These are phyloP conservation scores for Saturnia pavonia DNA, from an alignment of 2,888 invertebrate genomes.

Conservation along the genomic window DNA sequence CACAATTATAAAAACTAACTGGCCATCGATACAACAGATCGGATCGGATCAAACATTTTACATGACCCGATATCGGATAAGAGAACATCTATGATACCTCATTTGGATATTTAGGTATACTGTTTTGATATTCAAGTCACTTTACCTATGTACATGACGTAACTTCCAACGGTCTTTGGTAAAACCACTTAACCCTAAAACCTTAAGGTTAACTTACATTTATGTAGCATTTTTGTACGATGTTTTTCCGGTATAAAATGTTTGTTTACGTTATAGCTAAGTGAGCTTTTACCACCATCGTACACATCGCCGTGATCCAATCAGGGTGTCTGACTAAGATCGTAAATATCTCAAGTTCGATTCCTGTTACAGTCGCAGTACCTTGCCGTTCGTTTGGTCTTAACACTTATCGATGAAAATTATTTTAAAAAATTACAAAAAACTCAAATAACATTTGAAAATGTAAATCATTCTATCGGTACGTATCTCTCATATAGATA, in stretches of 20 bases:
- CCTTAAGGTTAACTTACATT: neutral
- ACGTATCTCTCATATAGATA: neutral
- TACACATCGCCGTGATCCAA: too few species aligned
- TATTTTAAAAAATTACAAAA: too few species aligned
- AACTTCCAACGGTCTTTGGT: neutral
- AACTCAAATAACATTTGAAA: neutral
- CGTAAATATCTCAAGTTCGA: too few species aligned
- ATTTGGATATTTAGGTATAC: too few species aligned
- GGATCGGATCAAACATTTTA: neutral
- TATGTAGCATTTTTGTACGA: neutral
- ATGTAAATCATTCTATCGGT: neutral
- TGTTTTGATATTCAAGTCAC: neutral
- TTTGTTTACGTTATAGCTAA: neutral
- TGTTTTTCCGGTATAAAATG: neutral
- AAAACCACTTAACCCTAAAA: conserved; percentile 3
- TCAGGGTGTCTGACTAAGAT: too few species aligned
- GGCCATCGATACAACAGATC: neutral
- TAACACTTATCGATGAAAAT: too few species aligned
- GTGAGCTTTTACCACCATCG: neutral
- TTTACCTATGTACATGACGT: neutral
- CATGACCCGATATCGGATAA: too few species aligned
- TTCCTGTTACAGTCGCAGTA: too few species aligned
- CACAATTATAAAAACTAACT: neutral
- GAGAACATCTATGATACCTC: too few species aligned
- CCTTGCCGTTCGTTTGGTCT: too few species aligned